These are phyloP conservation scores for Callipepla californica DNA, from an alignment of 2,113 vertebrate species.

Conservation along the genomic window DNA sequence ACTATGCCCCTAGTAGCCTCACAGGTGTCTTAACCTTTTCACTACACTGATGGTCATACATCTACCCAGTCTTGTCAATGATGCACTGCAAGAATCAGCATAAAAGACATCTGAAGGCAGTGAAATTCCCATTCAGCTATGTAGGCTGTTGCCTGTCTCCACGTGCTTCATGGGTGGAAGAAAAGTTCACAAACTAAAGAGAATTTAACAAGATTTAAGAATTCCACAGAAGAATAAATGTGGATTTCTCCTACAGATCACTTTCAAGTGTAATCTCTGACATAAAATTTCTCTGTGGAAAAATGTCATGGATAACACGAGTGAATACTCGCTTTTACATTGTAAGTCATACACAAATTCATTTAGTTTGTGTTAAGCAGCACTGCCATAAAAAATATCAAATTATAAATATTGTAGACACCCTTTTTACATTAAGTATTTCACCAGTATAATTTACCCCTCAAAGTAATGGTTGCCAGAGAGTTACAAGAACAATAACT, in stretches of 20 bases:
- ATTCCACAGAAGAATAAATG: not conserved
- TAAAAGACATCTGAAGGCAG: not conserved
- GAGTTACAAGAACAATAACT: constrained; percentile 25
- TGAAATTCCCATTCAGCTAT: not conserved
- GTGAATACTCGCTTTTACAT: not conserved
- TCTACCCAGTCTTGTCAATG: not conserved
- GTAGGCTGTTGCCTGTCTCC: not conserved
- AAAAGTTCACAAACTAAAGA: not conserved
- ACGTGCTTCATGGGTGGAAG: not conserved
- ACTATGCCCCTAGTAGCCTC: not conserved
- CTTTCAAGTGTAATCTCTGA: not conserved
- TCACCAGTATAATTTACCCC: not conserved
- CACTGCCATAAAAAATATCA: not conserved
- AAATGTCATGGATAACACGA: not conserved
- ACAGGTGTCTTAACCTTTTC: not conserved
- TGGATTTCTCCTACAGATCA: not conserved
- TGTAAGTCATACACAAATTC: not conserved
- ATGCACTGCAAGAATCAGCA: not conserved
- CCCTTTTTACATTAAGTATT: not conserved
- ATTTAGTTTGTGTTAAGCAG: not conserved
- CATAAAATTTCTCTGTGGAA: not conserved
- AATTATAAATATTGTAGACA: not conserved
- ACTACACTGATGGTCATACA: not conserved
- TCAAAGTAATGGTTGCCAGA: not conserved
- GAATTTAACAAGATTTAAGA: not conserved